Percentiles rank a stretch among this genome's conserved stretches.
These are phyloP conservation scores for Myopa tessellatipennis DNA, from an alignment of 2,888 invertebrate genomes.

Conservation along the genomic window DNA sequence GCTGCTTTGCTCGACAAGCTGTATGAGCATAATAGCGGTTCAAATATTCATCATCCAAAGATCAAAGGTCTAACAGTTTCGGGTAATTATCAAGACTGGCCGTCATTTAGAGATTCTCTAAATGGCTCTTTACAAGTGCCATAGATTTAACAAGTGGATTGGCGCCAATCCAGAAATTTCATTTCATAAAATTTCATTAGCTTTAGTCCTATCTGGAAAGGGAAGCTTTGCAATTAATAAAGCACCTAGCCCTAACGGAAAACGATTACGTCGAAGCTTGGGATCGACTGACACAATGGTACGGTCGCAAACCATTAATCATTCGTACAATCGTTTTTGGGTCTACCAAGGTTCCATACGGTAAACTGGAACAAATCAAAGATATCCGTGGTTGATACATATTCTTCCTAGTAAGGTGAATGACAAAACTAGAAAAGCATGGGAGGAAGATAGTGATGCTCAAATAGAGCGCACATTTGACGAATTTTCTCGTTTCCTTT, in stretches of 20 bases:
- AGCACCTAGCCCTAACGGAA: too few species aligned
- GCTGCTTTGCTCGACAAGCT: neutral
- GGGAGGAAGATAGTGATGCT: constrained; percentile 19
- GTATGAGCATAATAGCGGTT: neutral
- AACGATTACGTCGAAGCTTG: too few species aligned
- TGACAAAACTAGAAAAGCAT: constrained; percentile 36
- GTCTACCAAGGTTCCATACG: too few species aligned
- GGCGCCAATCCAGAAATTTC: neutral
- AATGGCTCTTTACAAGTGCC: neutral
- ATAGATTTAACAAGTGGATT: neutral
- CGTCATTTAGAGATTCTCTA: constrained; percentile 18
- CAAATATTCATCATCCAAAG: neutral
- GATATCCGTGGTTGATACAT: constrained; percentile 41
- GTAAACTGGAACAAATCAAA: too few species aligned
- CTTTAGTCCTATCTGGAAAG: neutral
- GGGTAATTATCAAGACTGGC: constrained; percentile 20
- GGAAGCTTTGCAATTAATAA: neutral
- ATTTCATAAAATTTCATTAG: neutral
- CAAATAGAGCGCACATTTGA: constrained; percentile 29
- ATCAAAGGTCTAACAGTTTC: neutral
- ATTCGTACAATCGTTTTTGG: too few species aligned
- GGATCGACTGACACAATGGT: too few species aligned
- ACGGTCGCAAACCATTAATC: too few species aligned
- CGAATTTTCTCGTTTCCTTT: constrained; percentile 36
- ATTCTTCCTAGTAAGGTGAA: too few species aligned